Evolutionary conservation across 2,888 invertebrate species (phyloP), one percentile per base, ranked within the genome.

Genomic region (Ormia ochracea): DNA sequence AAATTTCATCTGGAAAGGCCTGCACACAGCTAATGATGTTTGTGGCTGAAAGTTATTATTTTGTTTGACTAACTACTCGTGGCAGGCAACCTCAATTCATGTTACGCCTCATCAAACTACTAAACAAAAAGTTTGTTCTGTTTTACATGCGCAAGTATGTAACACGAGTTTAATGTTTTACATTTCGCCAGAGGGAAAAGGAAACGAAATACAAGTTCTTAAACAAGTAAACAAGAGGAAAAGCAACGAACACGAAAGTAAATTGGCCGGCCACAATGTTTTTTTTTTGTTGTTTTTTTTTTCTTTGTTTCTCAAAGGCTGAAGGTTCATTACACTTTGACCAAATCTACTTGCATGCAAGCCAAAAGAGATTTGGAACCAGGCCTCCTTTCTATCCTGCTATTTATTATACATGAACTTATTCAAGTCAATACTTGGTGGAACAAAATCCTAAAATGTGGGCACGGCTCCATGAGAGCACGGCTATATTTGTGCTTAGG

Each of bases 301-400:
- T n/a, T n/a, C n/a, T n/a, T n/a, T 63, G 17, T 41, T 72, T 41
- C n/a, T 10, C 10, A 61, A 76, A n/a, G 31, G 17, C 63, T 31
- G 31, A 56, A 76, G 76, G 80, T 80, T 76, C 80, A 80, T 80
- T 80, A 80, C 75, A 80, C 80, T 80, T 72, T 76, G 61, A 68
- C 75, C 75, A 76, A 72, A 76, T 56, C 80, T 63, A 68, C 66
- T 80, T 70, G 72, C 10, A 76, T 72, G 66, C 28, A 41, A 66
- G 76, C 68, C 75, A 79, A 72, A 65, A 38, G 41, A 26, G 26
- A 58, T 41, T 56, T 17, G 26, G 52, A 54, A n/a, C 26, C 12
- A 63, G 19, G 14, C 19, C 21, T n/a, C 19, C 45, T 56, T 28
- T 61, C 21, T 31, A 1, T 12, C 9, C 21, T 41, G 28, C 28